phyloP scores from a whole-genome alignment of 2,888 invertebrate species.

The Hirtodrosophila histrioides region DNA sequence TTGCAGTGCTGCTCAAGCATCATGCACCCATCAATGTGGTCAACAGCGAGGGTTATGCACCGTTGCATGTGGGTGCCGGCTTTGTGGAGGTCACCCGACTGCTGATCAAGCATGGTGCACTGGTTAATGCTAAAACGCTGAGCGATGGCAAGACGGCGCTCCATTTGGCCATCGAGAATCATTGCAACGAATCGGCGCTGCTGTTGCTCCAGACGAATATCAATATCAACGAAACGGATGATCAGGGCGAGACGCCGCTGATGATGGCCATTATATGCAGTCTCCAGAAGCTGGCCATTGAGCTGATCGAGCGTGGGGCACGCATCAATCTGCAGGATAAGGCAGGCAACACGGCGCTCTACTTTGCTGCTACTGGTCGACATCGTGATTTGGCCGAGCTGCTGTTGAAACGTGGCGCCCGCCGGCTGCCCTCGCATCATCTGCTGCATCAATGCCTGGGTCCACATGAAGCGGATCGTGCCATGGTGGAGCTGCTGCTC shows the following conservation, averaged over 20 bases:
- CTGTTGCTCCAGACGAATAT: slow-evolving; percentile 86
- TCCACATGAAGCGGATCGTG: slow-evolving; percentile 85
- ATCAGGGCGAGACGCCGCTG: slow-evolving; percentile 86
- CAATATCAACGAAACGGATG: slow-evolving; percentile 87
- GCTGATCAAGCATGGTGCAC: slow-evolving; percentile 86
- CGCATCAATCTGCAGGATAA: slow-evolving; percentile 89
- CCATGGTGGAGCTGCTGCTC: slow-evolving; percentile 79
- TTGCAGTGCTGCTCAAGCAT: slow-evolving; percentile 87
- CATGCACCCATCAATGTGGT: slow-evolving; percentile 87
- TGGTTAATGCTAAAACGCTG: slow-evolving; percentile 87
- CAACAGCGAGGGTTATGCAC: slow-evolving; percentile 88
- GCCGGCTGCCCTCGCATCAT: slow-evolving; percentile 89
- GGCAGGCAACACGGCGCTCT: slow-evolving; percentile 84
- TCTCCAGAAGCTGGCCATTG: slow-evolving; percentile 84
- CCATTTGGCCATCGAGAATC: slow-evolving; percentile 87
- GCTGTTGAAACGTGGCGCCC: slow-evolving; percentile 88
- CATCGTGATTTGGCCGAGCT: slow-evolving; percentile 72
- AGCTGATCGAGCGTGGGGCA: slow-evolving; percentile 86
- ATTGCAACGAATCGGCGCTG: slow-evolving; percentile 86
- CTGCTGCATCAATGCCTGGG: slow-evolving; percentile 89
- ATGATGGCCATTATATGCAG: slow-evolving; percentile 79
- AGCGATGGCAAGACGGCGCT: slow-evolving; percentile 87
- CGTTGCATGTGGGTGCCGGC: slow-evolving; percentile 89
- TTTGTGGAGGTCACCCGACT: slow-evolving; percentile 86
- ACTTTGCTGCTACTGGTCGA: slow-evolving; percentile 76